Evolutionary conservation across 2,797 vertebrate genomes (phyloP), one percentile per base, ranked within the genome.

Genomic region (Tympanoctomys barrerae): DNA sequence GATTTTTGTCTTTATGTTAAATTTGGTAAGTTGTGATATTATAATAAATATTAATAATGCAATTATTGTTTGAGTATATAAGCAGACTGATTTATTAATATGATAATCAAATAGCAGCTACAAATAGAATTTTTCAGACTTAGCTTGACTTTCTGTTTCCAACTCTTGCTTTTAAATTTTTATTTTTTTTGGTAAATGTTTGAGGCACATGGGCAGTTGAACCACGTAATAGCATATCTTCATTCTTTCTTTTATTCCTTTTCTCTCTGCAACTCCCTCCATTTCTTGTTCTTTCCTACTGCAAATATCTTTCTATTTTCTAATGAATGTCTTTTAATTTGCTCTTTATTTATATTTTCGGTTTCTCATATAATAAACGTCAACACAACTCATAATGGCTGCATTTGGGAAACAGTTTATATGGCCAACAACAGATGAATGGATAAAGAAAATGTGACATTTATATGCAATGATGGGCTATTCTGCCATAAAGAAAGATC

Each of bases 21-120:
- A 64, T n/a, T 1, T 71, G 52, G 42, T 75, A 28, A 7, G 62
- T 57, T 68, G 71, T 87, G n/a, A 0, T 24, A 84, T 93, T 78
- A 59, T 77, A 66, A 59, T 71, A 57, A 66, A 73, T 4, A 54
- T 77, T 83, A 87, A 13, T 39, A 49, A 31, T 75, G 57, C 31
- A 84, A 70, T 66, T 87, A 71, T 39, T 49, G 0, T 77, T 92
- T 7, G 84, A 70, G 83, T 42, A 28, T 36, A 18, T 66, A 89
- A 57, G 21, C 7, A 86, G 75, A 64, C 62, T 52, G 62, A 62
- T 81, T 90, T 95, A n/a, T 81, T 77, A 84, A 71, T 91, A 62
- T 36, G 7, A 26, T 66, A 77, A 66, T 42, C 49, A 28, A 90
- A 7, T 81, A 62, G 26, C 19, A 90, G 10, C 14, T 83, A 80